Evolutionary conservation across 2,113 vertebrate species (phyloP).

Genomic region (Acrocephalus kingi): DNA sequence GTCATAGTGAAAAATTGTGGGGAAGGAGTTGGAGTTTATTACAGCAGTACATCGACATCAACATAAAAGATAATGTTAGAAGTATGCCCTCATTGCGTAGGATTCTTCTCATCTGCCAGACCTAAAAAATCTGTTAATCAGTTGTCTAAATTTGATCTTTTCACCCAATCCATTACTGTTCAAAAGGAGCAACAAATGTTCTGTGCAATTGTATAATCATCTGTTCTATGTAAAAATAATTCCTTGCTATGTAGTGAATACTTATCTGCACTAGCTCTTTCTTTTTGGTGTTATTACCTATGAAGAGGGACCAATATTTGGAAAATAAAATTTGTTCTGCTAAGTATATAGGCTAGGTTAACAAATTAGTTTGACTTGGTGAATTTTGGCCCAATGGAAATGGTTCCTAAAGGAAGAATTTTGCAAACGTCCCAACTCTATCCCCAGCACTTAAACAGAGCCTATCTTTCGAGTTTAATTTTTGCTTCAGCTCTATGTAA

Average conservation of each 20-base stretch:
- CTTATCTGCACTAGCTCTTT: not conserved
- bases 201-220: not conserved
- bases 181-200: not conserved
- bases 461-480: not conserved
- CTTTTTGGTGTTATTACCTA: not conserved
- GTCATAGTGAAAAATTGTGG: fast-evolving
- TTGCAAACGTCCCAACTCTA: not conserved
- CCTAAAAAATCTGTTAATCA: not conserved
- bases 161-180: fast-evolving
- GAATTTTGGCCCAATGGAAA: not conserved
- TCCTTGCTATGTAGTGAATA: not conserved
- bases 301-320: not conserved
- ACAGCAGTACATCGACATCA: fast-evolving
- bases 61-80: fast-evolving
- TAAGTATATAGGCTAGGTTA: not conserved
- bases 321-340: not conserved
- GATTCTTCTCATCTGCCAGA: not conserved
- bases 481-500: not conserved
- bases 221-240: fast-evolving
- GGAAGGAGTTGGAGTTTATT: not conserved
- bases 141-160: not conserved
- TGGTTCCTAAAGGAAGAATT: not conserved
- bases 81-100: fast-evolving
- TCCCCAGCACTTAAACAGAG: not conserved
- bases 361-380: not conserved